Conservation (phyloP, 2,888 invertebrate species). For the Amphiduros pacificus region DNA sequence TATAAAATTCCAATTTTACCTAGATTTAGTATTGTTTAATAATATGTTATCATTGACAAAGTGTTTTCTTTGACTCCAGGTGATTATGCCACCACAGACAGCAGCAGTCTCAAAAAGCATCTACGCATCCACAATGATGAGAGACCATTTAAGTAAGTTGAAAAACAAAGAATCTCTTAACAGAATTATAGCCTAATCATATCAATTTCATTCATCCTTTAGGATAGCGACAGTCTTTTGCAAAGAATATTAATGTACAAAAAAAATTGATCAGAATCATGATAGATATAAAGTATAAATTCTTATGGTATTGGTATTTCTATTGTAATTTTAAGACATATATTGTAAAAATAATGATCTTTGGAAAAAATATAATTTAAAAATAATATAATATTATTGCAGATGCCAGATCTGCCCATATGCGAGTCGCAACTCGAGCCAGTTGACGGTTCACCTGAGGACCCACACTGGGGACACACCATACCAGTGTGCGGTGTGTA, state of each 20-base stretch:
- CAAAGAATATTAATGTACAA: no score
- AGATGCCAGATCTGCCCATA: constrained; percentile 64
- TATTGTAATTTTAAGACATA: not conserved
- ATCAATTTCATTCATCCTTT: no score
- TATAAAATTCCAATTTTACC: no score
- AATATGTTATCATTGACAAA: no score
- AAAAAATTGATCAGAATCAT: no score
- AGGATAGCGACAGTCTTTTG: no score
- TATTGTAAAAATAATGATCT: not conserved
- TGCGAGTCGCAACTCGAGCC: constrained; percentile 60
- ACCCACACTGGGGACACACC: constrained; percentile 61
- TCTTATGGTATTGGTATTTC: not conserved
- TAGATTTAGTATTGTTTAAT: no score
- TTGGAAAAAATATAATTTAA: not conserved
- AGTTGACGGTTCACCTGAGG: constrained; percentile 62
- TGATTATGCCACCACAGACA: constrained; percentile 57
- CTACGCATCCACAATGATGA: constrained; percentile 62
- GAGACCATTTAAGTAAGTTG: constrained; percentile 62
- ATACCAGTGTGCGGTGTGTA: constrained; percentile 54
- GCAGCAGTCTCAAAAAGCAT: constrained; percentile 62
- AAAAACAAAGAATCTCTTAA: not conserved
- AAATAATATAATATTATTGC: constrained; percentile 13
- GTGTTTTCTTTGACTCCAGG: constrained; percentile 11
- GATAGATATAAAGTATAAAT: no score
- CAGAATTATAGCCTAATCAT: not conserved